Conservation (phyloP, 2,888 invertebrate genomes). For the Apamea anceps region DNA sequence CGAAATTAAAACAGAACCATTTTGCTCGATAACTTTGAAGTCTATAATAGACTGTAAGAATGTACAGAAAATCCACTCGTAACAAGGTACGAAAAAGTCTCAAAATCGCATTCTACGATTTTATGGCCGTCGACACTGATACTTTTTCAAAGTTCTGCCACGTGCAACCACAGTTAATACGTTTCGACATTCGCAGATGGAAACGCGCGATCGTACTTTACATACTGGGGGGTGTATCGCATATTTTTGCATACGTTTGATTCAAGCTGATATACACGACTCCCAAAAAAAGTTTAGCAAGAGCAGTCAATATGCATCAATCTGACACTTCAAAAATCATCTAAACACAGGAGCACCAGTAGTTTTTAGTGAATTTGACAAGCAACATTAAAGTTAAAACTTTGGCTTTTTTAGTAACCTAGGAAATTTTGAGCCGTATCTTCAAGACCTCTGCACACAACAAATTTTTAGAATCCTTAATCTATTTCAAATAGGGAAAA, state of each 20-base stretch:
- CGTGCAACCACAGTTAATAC: not conserved
- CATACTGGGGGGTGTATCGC: not conserved
- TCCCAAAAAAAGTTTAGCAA: not conserved
- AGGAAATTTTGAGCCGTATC: not conserved
- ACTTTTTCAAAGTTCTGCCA: not conserved
- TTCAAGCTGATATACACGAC: not conserved
- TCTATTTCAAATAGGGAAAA: not conserved
- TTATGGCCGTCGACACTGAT: not conserved
- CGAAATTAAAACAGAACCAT: slow-evolving; percentile 65
- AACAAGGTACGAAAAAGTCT: not conserved
- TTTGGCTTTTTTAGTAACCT: not conserved
- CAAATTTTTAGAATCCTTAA: not conserved
- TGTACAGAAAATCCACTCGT: slow-evolving; percentile 29
- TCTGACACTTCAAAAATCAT: not conserved
- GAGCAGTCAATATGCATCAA: not conserved
- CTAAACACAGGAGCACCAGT: not conserved
- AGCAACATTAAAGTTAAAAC: not conserved
- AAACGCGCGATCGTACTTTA: not conserved
- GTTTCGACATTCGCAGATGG: not conserved
- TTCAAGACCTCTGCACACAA: not conserved
- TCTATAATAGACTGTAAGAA: not conserved
- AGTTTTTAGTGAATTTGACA: not conserved
- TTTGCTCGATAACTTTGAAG: slow-evolving; percentile 46
- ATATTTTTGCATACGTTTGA: slow-evolving; percentile 14
- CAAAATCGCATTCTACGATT: not conserved